These are phyloP conservation scores for Philopotamus ludificatus DNA, from an alignment of 1,140 invertebrate genomes.

Conservation along the genomic window DNA sequence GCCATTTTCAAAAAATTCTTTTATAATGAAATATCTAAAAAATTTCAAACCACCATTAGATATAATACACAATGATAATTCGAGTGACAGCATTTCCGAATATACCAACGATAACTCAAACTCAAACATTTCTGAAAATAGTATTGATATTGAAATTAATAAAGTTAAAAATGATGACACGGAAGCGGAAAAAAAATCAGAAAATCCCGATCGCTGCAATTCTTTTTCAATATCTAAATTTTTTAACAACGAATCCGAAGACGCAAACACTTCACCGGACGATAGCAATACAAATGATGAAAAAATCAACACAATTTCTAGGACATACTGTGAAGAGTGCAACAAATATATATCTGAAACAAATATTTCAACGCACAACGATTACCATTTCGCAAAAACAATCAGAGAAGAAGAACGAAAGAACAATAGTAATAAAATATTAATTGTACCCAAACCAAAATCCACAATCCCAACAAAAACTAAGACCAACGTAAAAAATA, in stretches of 20 bases:
- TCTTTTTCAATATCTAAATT: constrained; percentile 17
- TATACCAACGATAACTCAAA: constrained; percentile 47
- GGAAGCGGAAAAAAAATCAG: no score
- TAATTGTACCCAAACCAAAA: background rate
- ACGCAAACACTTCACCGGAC: constrained; percentile 45
- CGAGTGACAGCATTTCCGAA: no score
- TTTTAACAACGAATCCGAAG: background rate
- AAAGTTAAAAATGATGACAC: constrained; percentile 42
- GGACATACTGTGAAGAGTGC: constrained; percentile 55
- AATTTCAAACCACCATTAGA: background rate
- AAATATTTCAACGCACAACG: constrained; percentile 57
- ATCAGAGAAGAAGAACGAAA: constrained; percentile 57
- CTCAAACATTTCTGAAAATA: constrained; percentile 50
- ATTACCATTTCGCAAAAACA: constrained; percentile 62
- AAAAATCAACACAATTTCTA: constrained; percentile 35
- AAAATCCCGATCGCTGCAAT: background rate
- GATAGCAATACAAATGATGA: constrained; percentile 24
- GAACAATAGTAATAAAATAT: constrained; percentile 10
- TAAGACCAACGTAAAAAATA: no score
- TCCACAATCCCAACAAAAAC: background rate
- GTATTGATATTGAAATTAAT: constrained; percentile 53
- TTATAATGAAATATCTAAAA: constrained; percentile 7
- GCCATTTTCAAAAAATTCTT: no score
- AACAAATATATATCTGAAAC: constrained; percentile 51
- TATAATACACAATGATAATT: no score